Conservation (phyloP, 2,797 vertebrate species). For the Falco berigora region DNA sequence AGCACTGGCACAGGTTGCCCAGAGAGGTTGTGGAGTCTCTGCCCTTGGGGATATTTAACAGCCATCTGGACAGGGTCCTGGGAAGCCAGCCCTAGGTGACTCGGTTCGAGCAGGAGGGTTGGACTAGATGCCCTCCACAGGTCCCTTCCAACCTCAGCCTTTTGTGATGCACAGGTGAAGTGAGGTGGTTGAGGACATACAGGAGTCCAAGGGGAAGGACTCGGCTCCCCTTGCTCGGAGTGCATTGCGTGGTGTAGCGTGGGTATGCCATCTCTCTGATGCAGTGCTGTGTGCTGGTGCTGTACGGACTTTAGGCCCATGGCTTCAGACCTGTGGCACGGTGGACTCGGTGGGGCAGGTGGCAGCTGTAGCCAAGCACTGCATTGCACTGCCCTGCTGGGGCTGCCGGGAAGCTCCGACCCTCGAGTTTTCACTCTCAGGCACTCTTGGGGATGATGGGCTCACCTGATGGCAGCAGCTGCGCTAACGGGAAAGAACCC, state of each 20-base stretch:
- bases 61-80: too few species aligned
- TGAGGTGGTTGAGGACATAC: background rate
- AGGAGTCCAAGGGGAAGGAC: background rate
- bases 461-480: background rate
- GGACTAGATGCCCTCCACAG: background rate
- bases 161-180: background rate
- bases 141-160: background rate
- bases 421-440: fast-evolving
- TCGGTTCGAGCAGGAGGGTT: background rate
- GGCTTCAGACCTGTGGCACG: fast-evolving
- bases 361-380: background rate
- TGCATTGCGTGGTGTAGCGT: background rate
- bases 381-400: fast-evolving
- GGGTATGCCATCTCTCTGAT: background rate
- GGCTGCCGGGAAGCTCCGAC: background rate
- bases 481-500: background rate
- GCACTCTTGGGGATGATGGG: background rate
- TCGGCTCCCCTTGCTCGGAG: background rate
- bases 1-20: background rate
- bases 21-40: background rate
- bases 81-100: background rate
- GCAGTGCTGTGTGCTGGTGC: fast-evolving
- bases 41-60: background rate
- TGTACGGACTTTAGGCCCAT: too few species aligned
- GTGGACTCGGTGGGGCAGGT: background rate